Conservation (phyloP, 2,797 vertebrate genomes). For the Psittacula echo region DNA sequence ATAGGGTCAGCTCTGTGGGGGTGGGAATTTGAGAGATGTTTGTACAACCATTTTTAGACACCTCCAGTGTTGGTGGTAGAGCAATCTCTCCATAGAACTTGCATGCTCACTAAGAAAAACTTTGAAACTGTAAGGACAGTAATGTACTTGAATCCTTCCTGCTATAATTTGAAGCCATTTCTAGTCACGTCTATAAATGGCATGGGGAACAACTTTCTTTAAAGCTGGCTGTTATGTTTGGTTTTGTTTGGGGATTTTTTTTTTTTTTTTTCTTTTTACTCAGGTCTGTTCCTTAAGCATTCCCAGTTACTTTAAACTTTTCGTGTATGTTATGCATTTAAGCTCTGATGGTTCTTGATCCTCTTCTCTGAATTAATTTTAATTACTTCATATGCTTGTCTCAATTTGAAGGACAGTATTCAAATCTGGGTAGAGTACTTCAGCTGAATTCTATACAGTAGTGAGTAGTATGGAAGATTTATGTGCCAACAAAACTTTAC, state of each 20-base stretch:
- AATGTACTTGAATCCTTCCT: background rate
- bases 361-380: background rate
- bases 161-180: background rate
- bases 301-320: background rate
- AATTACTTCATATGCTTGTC: background rate
- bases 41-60: background rate
- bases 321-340: background rate
- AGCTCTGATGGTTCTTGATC: background rate
- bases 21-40: background rate
- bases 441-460: background rate
- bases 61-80: background rate
- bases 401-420: background rate
- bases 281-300: background rate
- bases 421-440: background rate
- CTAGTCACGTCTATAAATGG: background rate
- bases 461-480: background rate
- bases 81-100: background rate
- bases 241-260: background rate
- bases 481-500: background rate
- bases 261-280: background rate
- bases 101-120: background rate
- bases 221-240: background rate
- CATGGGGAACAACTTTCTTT: background rate
- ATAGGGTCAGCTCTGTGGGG: rapidly evolving
- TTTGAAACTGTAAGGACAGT: background rate